These are phyloP conservation scores for Porites lobata DNA, from an alignment of 92 coral and sea anemone genomes.

Conservation along the genomic window DNA sequence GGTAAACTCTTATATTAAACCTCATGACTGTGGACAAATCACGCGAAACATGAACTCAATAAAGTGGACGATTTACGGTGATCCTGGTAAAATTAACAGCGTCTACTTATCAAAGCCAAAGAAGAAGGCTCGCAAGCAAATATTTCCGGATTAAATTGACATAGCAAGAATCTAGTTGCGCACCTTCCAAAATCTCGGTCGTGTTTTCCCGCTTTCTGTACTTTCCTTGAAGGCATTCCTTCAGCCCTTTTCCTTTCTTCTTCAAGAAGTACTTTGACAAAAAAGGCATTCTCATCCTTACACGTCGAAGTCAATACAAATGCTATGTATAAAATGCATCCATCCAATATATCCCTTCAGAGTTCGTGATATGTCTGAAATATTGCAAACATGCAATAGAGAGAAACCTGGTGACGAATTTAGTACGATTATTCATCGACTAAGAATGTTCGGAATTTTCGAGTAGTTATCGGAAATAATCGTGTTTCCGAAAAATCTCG, in stretches of 20 bases:
- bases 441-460: neutral
- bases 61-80: no score
- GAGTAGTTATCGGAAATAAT: neutral
- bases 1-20: neutral
- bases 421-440: conserved; percentile 20
- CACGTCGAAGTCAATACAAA: neutral
- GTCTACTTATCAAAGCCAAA: neutral
- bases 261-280: conserved; percentile 84
- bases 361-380: conserved; percentile 12
- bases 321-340: conserved; percentile 7
- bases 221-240: conserved; percentile 84
- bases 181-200: conserved; percentile 89
- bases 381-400: conserved; percentile 32
- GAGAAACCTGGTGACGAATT: conserved; percentile 17
- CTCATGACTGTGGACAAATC: no score
- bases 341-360: conserved; percentile 3
- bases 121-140: conserved; percentile 3
- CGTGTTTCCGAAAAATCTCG: conserved; percentile 15
- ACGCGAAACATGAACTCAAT: neutral
- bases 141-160: neutral
- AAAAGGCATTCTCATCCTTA: conserved; percentile 88
- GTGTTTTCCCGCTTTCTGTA: conserved; percentile 93
- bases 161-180: neutral
- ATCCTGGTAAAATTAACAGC: no score
- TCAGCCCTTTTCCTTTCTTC: conserved; percentile 90